Base-by-base conservation (phyloP, 2,888 invertebrate genomes). In the Calliopum simillimum region DNA sequence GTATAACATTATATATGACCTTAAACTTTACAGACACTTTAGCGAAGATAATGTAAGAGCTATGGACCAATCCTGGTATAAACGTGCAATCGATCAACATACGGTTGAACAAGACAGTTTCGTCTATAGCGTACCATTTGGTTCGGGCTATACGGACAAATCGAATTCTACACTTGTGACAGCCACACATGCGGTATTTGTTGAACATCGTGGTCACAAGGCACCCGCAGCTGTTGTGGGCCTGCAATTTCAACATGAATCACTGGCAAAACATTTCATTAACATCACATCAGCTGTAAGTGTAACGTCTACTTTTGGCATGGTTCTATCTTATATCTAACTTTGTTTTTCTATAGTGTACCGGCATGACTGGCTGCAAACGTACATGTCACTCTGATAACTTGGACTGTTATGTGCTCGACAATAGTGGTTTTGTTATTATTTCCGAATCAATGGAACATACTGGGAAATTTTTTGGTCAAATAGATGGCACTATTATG, bases 221-320 rank as follows among this genome's bases (percentile, higher is more conserved):
- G 95, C 96, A 0, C 94, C 96, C 0, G 96, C 94, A 0, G 97
- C 95, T 1, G 97, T 97, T 3, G 96, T 96, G n/a, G 97, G 97
- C 0, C 85, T 97, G 43, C 95, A 96, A 81, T 95, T 95, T 85
- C 93, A 93, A 76, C 92, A 96, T 81, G 91, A 93, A 6, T 93
- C 93, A 0, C 88, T 97, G 76, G 92, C 94, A 2, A 91, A 91
- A 64, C 94, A 94, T 85, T 97, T 97, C 83, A 89, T 94, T 77
- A 96, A 96, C 78, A 93, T 95, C 62, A 96, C 96, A 16, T 94
- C 95, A 44, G 92, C 93, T 82, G 96, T 95, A 88, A 88, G 87
- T 79, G 6, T 12, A 33, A 8, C 33, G 33, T 33, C 33, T 4
- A 33, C 33, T 8, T 13, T 47, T 49, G 43, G 25, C 14, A n/a